Evolutionary conservation across 1,140 invertebrate species (phyloP), one percentile per base, ranked within the genome.

Genomic region (Ostrea denselamellosa): DNA sequence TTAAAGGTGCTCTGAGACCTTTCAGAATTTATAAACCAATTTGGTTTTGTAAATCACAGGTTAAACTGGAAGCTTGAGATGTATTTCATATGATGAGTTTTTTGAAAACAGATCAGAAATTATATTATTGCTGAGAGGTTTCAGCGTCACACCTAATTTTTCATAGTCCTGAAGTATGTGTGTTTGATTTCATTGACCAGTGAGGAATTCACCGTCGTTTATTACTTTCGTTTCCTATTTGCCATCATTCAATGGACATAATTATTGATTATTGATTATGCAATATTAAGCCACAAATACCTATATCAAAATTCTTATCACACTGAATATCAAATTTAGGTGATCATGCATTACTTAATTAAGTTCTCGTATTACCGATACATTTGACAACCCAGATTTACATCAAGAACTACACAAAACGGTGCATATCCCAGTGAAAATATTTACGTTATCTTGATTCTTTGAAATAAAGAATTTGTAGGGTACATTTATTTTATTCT

Each of bases 201-300:
- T 14, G 17, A 62, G 56, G 14, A 62, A 62, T 62, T 17, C n/a
- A 8, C n/a, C 56, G 14, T 12, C n/a, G 17, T 44, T 44, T 44
- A 44, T 44, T 62, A 56, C n/a, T 19, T 62, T n/a, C 56, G 54
- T 56, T 56, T 56, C 54, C 17, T 62, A 19, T 62, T 62, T 62
- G 7, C n/a, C 2, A 5, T 17, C n/a, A n/a, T 14, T 62, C 56
- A 19, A 19, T 8, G 14, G 28, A 28, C 2, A 7, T 68, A n/a
- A 8, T 25, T 22, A 77, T 77, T 77, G 68, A 77, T 77, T 77
- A 77, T 77, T 34, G 68, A 12, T 71, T 77, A 77, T 77, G 68
- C 68, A 77, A 34, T 77, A 77, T 28, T 77, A 34, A 77, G 25
- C 25, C 68, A 28, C 28, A 28, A 25, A 77, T 77, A 77, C 28